phyloP scores from a whole-genome alignment of 2,888 invertebrate species.

The Caenorhabditis sp. region DNA sequence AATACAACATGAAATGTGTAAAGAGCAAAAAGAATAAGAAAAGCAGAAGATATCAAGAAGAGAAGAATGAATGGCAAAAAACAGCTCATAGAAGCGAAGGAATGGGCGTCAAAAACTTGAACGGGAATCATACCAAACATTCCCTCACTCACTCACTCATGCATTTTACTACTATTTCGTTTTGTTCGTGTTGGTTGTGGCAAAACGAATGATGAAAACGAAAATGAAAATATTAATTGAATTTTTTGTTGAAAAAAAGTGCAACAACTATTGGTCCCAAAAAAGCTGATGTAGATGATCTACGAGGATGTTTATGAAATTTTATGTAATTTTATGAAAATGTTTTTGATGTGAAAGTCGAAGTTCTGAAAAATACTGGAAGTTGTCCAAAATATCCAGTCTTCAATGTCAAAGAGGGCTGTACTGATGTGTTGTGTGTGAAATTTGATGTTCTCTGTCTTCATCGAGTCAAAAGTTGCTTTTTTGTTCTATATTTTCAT shows the following conservation, averaged over 20 bases:
- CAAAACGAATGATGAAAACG: neutral
- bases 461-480: no score
- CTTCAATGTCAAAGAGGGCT: no score
- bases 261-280: no score
- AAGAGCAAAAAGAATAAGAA: conserved; percentile 44
- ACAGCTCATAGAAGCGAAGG: neutral
- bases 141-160: neutral
- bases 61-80: neutral
- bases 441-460: no score
- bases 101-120: neutral
- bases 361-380: no score
- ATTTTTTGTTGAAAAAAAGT: neutral
- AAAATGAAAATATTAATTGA: neutral
- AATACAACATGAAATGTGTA: conserved; percentile 50
- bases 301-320: no score
- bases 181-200: neutral
- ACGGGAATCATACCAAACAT: neutral
- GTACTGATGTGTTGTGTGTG: no score
- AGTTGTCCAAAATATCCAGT: no score
- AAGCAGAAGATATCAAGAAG: neutral
- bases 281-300: no score
- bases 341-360: no score
- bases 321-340: no score
- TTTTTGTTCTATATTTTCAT: no score
- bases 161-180: neutral